Evolutionary conservation across 2,113 vertebrate species (phyloP), one percentile per base, ranked within the genome.

Genomic region (Antigone vipio): DNA sequence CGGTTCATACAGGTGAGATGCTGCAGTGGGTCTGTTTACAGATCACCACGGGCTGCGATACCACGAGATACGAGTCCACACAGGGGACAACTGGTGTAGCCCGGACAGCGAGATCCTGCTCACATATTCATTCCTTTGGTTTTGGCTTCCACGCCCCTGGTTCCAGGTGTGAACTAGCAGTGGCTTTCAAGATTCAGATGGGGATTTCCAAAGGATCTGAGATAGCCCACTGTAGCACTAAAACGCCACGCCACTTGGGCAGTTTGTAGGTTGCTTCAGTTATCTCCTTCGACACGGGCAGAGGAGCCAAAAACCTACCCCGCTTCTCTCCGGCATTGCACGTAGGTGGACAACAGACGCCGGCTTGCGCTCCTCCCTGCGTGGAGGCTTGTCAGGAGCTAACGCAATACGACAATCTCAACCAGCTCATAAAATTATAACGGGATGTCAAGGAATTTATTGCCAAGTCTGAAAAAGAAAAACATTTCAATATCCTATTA

Each of bases 391-490:
- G 17, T 71, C 72, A 79, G 88, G 55, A 95, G 67, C 72, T 84
- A 32, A 55, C 15, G 76, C 35, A 17, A 3, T 14, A 42, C 2
- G 5, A 71, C 88, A 60, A 9, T 77, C 85, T 94, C 86, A 74
- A 73, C 66, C 86, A 89, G 76, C 88, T 87, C 89, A 56, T 73
- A 52, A 82, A 85, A 68, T 69, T 74, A 42, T 69, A 85, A 42
- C 0, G 3, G 85, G 56, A 89, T 64, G 19, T 44, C 85, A 78
- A 17, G 5, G 76, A 93, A 75, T 69, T 77, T 82, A 66, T 38
- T 92, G 76, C 91, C 88, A 86, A 72, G 16, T 24, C 68, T 91
- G 86, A 50, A 77, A 93, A 86, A 92, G 52, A 85, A 92, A 88
- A 81, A 26, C 26, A 56, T 78, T 94, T 74, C 59, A 64, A 71